These are phyloP conservation scores for Hiodon alosoides DNA, from an alignment of 2,113 vertebrate genomes.

Conservation along the genomic window DNA sequence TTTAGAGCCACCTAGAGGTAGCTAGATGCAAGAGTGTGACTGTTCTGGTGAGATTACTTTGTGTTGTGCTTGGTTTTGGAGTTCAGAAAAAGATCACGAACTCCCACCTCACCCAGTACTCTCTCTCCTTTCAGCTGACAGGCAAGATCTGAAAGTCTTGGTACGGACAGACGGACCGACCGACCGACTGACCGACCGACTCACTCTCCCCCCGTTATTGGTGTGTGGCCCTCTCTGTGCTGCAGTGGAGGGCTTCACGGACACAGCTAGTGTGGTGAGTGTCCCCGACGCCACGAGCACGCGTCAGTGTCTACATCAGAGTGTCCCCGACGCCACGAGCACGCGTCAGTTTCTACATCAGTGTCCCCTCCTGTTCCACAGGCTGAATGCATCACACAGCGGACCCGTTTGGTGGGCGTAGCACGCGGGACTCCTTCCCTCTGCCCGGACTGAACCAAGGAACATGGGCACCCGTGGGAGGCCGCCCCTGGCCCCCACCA, in stretches of 20 bases:
- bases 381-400: slow-evolving; percentile 88
- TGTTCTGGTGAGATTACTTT: too few relatives aligned
- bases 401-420: slow-evolving; percentile 79
- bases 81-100: too few relatives aligned
- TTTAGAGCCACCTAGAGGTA: too few relatives aligned
- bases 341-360: too few relatives aligned
- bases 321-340: neutral
- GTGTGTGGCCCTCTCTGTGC: slow-evolving; percentile 32
- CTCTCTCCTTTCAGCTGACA: too few relatives aligned
- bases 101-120: too few relatives aligned
- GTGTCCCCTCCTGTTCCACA: slow-evolving; percentile 35
- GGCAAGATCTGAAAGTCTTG: too few relatives aligned
- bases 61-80: too few relatives aligned
- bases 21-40: too few relatives aligned
- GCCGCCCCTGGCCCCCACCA: slow-evolving; percentile 71
- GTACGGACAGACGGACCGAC: neutral
- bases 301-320: too few relatives aligned
- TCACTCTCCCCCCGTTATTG: slow-evolving; percentile 10
- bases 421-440: slow-evolving; percentile 77
- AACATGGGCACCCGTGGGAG: slow-evolving; percentile 69
- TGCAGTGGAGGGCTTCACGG: slow-evolving; percentile 37
- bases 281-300: neutral
- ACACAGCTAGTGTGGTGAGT: slow-evolving; percentile 35
- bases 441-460: slow-evolving; percentile 72
- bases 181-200: neutral